Base-by-base conservation (phyloP, 2,888 invertebrate genomes). In the Mythimna vitellina region DNA sequence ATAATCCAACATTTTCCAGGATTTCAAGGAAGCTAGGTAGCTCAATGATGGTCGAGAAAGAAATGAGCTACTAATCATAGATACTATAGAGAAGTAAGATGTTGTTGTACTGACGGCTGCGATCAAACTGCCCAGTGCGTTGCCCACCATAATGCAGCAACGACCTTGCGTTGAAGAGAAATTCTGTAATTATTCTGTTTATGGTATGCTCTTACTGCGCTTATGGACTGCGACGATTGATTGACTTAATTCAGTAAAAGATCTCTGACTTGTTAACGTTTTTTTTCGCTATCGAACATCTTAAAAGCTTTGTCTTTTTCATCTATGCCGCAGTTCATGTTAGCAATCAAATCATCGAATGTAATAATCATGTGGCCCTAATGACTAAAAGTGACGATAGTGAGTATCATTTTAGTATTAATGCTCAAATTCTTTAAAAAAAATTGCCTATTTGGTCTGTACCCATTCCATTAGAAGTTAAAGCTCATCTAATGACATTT, bases 171-270 rank as follows among this genome's bases (percentile, higher is more conserved):
- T 74, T 76, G 62, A 65, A 78, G 86, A 84, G 89, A 88, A 89
- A 88, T 85, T 86, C 85, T 84, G 77, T 85, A 87, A 89, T 87
- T 89, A 88, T 78, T 58, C 81, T 73, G 49, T 83, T 83, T 84
- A 84, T 72, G 80, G 86, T 58, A 65, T 54, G 73, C 74, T 85
- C 61, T 83, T 83, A 83, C 82, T 53, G 38, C 70, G 29, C 56
- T 67, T 82, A 82, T 73, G 73, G 82, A 17, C 10, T 42, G 64
- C 53, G 38, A 17, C 63, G 32, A 73, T 35, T 58, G 66, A 73
- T 69, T 58, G 35, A 58, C 58, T 77, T 69, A 72, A 80, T 80
- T 72, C 58, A 69, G 68, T 65, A 58, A 77, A 60, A 72, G 60
- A 77, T 72, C 63, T 63, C 38, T 29, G 64, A 12, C 63, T 80